A percentile compares a stretch with the other conserved stretches of the same genome.
These are phyloP conservation scores for Drosophila nr. medialis DNA, from an alignment of 2,888 invertebrate genomes.

Conservation along the genomic window DNA sequence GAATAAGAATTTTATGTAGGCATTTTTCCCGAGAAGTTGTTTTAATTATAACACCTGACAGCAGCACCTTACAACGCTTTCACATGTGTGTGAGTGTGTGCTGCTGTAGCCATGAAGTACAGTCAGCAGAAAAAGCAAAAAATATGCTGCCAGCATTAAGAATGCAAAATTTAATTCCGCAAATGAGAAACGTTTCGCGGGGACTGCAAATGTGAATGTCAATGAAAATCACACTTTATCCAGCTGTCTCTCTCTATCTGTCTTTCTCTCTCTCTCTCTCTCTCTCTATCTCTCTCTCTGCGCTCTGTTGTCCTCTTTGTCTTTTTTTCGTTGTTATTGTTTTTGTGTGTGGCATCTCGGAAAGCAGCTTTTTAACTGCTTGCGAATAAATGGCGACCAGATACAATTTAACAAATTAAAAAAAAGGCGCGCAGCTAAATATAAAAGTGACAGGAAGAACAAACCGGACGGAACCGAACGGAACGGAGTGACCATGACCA, in stretches of 20 bases:
- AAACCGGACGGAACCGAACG: conserved; percentile 57
- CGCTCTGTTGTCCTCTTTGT: not conserved
- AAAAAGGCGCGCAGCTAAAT: conserved; percentile 25
- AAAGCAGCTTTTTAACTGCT: conserved; percentile 16
- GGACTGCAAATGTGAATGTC: conserved; percentile 19
- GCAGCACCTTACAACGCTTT: conserved; percentile 12
- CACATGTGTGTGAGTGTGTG: not conserved
- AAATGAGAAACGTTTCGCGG: conserved; percentile 56
- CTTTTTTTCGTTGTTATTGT: conserved; percentile 17
- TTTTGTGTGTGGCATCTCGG: conserved; percentile 4
- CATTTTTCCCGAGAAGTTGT: conserved; percentile 48
- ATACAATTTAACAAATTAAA: conserved; percentile 76
- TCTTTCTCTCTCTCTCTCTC: not conserved
- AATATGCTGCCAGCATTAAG: conserved; percentile 38
- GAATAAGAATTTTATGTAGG: conserved; percentile 56
- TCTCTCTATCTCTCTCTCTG: not conserved
- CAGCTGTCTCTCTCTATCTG: not conserved
- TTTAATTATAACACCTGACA: conserved; percentile 66
- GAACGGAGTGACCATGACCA: conserved; percentile 55
- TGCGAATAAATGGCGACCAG: conserved; percentile 45
- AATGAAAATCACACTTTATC: conserved; percentile 30
- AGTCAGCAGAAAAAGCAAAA: conserved; percentile 31
- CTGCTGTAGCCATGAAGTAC: conserved; percentile 34
- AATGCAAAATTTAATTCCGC: conserved; percentile 76
- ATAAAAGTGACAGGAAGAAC: conserved; percentile 30